These are phyloP conservation scores for Silurus asotus DNA, from an alignment of 2,113 vertebrate genomes.

Conservation along the genomic window DNA sequence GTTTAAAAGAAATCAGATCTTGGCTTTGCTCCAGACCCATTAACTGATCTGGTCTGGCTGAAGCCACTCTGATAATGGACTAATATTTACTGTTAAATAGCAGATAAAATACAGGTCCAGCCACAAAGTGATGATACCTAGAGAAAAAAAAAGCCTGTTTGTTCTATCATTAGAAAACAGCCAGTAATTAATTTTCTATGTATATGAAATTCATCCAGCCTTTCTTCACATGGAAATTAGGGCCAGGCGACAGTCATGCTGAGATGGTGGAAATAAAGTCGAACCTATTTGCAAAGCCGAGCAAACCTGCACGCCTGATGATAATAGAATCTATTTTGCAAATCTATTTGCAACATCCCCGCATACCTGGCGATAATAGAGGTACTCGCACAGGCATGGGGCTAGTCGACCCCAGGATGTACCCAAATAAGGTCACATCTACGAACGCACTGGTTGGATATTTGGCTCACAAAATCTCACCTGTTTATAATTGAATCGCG, in stretches of 20 bases:
- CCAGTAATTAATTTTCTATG: conserved; percentile 36
- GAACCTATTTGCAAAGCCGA: not conserved
- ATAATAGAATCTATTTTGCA: conserved; percentile 13
- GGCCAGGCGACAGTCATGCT: not conserved
- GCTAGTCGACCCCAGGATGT: not conserved
- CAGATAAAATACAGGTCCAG: conserved; percentile 60
- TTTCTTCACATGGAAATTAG: conserved; percentile 31
- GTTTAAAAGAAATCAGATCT: conserved; percentile 68
- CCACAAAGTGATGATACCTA: conserved; percentile 35
- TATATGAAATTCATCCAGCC: conserved; percentile 31
- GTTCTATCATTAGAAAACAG: not conserved
- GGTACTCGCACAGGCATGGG: not conserved
- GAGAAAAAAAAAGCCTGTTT: conserved; percentile 41
- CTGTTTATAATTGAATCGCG: conserved; percentile 14
- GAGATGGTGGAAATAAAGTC: conserved; percentile 9
- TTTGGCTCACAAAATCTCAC: not conserved
- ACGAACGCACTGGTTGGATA: conserved; percentile 12
- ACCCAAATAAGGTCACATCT: conserved; percentile 39
- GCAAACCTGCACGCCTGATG: not conserved
- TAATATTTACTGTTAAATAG: conserved; percentile 68
- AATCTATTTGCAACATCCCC: conserved; percentile 14
- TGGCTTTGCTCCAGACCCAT: conserved; percentile 67
- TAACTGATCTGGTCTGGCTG: conserved; percentile 61
- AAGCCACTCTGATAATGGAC: conserved; percentile 68
- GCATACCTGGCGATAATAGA: conserved; percentile 13